Evolutionary conservation across 2,888 invertebrate genomes (phyloP).

Genomic region (Hemistola chrysoprasaria): DNA sequence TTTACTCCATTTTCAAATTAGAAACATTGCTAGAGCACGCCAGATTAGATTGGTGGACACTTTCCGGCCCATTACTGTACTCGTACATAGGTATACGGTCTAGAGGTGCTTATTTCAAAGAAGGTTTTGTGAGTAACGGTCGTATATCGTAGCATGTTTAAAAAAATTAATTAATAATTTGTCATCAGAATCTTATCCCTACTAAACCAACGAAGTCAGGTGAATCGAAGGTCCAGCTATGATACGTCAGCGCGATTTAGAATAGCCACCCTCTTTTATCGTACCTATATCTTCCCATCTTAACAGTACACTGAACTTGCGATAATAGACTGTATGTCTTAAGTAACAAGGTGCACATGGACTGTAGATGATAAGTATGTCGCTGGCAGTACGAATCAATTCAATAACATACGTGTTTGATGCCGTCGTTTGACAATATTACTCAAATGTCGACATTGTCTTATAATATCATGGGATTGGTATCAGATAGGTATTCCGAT

Average conservation of each 20-base stretch:
- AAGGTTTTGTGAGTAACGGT: no score
- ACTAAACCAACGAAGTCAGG: conserved; percentile 59
- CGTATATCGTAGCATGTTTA: no score
- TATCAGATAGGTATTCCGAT: neutral
- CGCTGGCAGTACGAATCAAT: conserved; percentile 58
- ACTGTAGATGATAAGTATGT: conserved; percentile 41
- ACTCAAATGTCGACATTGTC: conserved; percentile 47
- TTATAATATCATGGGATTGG: conserved; percentile 25
- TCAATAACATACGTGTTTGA: conserved; percentile 69
- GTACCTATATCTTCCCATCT: conserved; percentile 31
- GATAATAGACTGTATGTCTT: conserved; percentile 23
- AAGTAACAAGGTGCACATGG: conserved; percentile 19
- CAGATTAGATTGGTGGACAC: no score
- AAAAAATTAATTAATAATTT: no score
- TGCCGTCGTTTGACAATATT: conserved; percentile 56
- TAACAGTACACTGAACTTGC: neutral
- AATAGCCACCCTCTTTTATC: conserved; percentile 75
- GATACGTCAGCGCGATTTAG: conserved; percentile 76
- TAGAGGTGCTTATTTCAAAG: no score
- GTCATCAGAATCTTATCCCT: conserved; percentile 45
- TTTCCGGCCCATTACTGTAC: no score
- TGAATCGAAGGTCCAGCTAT: conserved; percentile 66
- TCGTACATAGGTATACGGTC: no score
- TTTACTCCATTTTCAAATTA: no score
- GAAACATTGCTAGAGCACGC: no score